Base-by-base conservation (phyloP, 2,113 vertebrate genomes). In the Gobius niger region DNA sequence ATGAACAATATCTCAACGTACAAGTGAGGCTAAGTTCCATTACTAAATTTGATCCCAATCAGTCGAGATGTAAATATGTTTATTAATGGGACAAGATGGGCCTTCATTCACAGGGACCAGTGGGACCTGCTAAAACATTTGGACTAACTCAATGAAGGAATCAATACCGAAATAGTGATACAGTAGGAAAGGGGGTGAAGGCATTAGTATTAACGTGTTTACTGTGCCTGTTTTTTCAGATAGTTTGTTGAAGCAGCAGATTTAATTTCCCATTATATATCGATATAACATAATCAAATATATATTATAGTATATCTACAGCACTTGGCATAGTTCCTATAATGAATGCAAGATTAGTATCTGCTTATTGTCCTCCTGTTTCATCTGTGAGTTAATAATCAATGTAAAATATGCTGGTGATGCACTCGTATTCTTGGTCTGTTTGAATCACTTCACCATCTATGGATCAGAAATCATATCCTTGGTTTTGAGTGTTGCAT, bases 261-360 rank as follows among this genome's bases (percentile, higher is more conserved):
- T 75, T 57, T 6, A 40, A 69, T 81, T 79, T 82, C 71, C 70
- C 74, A 61, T 67, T 72, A 81, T 77, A 47, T 60, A 71, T 81
- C 44, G 47, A 56, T 44, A 56, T 73, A 68, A 63, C 5, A 6
- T 63, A 67, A 44, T 63, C 49, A 51, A 78, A 65, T 52, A 61
- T 60, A 78, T 63, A 47, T 47, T 11, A 14, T 4, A 53, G 4
- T 9, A 54, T 9, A 24, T 24, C 18, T 12, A 24, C 6, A 10
- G 24, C 18, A 9, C 18, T 24, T 54, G 9, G 1, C 16, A 6
- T 54, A 54, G 18, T 24, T 54, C 44, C 61, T 46, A 42, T 74
- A 81, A 81, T 81, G 72, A 81, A 85, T 78, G 69, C 67, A 64
- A 60, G 68, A 77, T 76, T 78, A 78, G 54, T 80, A 75, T 76